These are phyloP conservation scores for Pseudocheirus occidentalis DNA, from an alignment of 2,797 vertebrate species.

Conservation along the genomic window DNA sequence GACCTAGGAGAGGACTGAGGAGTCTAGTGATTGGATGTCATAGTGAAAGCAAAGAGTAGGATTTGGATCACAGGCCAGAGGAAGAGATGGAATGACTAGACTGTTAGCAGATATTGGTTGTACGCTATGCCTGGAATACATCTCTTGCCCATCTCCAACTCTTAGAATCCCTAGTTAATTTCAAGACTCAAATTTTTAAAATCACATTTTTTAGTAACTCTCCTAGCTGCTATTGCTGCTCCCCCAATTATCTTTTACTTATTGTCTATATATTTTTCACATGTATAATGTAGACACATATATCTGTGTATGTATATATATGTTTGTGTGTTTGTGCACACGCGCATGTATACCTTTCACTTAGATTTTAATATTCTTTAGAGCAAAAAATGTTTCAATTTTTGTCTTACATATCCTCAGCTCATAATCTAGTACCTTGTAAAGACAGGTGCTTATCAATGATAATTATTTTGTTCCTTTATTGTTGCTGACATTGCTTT, in stretches of 20 bases:
- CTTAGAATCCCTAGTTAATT: too few species aligned
- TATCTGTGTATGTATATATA: not conserved
- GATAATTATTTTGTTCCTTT: not conserved
- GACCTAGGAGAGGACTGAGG: not conserved
- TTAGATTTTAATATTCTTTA: not conserved
- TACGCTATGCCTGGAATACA: too few species aligned
- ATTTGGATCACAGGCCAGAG: not conserved
- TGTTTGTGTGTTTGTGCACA: too few species aligned
- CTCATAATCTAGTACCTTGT: not conserved
- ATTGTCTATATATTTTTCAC: too few species aligned
- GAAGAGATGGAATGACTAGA: too few species aligned
- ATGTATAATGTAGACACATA: too few species aligned
- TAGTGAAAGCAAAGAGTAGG: not conserved
- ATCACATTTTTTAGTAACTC: too few species aligned
- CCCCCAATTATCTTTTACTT: too few species aligned
- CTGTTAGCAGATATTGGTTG: too few species aligned
- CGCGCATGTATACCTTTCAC: not conserved
- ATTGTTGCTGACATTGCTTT: not conserved
- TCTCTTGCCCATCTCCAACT: too few species aligned
- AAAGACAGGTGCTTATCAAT: not conserved
- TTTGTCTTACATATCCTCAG: not conserved
- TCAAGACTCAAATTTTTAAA: too few species aligned
- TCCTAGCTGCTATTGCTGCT: too few species aligned
- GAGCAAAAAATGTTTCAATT: not conserved
- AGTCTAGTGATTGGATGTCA: not conserved